A percentile compares a stretch with the other conserved stretches of the same genome.
phyloP scores from a whole-genome alignment of 2,888 invertebrate genomes.

The Branchellion lobata region DNA sequence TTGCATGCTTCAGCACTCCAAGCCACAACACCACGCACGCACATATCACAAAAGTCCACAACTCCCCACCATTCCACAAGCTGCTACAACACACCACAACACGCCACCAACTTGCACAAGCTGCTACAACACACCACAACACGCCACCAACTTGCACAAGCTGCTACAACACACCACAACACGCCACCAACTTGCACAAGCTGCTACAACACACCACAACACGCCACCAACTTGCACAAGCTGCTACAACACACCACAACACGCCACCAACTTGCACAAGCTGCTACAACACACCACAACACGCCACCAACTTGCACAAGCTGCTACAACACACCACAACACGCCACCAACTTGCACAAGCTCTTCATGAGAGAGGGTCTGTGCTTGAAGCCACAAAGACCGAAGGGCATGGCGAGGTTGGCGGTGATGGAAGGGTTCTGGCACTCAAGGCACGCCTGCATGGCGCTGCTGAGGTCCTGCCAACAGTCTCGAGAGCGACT shows the following conservation, averaged over 20 bases:
- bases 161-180: not conserved
- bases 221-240: too few species aligned
- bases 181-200: conserved; percentile 7
- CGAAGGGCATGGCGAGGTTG: conserved; percentile 35
- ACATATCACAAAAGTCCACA: too few species aligned
- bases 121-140: not conserved
- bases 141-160: conserved; percentile 7
- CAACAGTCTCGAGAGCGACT: too few species aligned
- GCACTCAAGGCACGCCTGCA: conserved; percentile 4
- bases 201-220: not conserved
- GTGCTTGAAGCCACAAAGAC: conserved; percentile 27
- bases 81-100: not conserved
- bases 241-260: not conserved
- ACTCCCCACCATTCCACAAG: too few species aligned
- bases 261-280: not conserved
- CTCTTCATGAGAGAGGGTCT: conserved; percentile 35
- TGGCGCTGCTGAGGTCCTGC: conserved; percentile 5
- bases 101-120: conserved; percentile 7
- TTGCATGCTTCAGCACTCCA: not conserved
- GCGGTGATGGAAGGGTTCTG: conserved; percentile 32
- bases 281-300: too few species aligned
- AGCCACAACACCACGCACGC: conserved; percentile 2
- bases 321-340: not conserved
- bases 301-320: conserved; percentile 14
- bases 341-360: conserved; percentile 7